phyloP scores from a whole-genome alignment of 92 coral and sea anemone species.

The Chrysogorgia sp. region DNA sequence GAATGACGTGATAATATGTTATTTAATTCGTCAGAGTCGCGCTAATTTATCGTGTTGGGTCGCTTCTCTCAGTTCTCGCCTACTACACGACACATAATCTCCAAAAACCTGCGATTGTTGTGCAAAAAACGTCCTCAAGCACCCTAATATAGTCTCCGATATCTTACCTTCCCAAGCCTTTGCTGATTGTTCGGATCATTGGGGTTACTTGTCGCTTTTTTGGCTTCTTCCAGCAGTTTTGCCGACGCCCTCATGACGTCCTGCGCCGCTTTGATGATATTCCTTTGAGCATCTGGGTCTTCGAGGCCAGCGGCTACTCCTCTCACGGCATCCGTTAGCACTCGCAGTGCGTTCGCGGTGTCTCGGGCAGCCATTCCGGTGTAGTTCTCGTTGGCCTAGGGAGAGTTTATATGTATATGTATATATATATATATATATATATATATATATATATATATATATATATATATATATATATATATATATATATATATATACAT shows the following conservation, averaged over 20 bases:
- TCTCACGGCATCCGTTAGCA: slow-evolving; percentile 87
- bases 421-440: no score
- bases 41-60: no score
- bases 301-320: slow-evolving; percentile 96
- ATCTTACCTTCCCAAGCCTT: slow-evolving; percentile 81
- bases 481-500: no score
- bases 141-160: background rate
- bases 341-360: slow-evolving; percentile 91
- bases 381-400: slow-evolving; percentile 94
- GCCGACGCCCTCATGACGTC: slow-evolving; percentile 93
- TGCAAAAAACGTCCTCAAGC: background rate
- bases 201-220: slow-evolving; percentile 83
- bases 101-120: background rate
- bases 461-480: no score
- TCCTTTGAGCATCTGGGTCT: slow-evolving; percentile 82
- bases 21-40: no score
- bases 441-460: no score
- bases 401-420: no score
- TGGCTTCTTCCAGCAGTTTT: slow-evolving; percentile 84
- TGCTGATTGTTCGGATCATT: slow-evolving; percentile 92
- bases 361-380: slow-evolving; percentile 98
- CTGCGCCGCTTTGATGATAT: slow-evolving; percentile 89
- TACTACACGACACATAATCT: no score
- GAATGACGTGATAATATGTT: no score
- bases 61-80: no score